Percentiles rank a stretch among this genome's conserved stretches.
These are phyloP conservation scores for Indicator maculatus DNA, from an alignment of 2,113 vertebrate genomes.

Conservation along the genomic window DNA sequence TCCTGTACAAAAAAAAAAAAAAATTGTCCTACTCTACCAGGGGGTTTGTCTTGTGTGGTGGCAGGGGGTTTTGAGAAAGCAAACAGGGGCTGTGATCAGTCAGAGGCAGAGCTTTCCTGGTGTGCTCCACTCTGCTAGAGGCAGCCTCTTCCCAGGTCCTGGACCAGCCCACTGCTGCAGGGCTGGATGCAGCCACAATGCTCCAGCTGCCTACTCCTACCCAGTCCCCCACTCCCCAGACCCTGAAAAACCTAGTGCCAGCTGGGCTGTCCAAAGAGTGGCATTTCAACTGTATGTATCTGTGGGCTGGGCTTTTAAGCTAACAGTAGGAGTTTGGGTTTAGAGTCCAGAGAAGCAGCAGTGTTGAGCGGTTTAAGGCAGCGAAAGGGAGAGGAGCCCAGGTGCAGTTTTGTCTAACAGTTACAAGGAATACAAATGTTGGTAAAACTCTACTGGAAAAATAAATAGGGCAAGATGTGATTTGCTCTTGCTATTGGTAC, in stretches of 20 bases:
- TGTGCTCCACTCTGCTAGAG: fast-evolving
- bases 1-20: neutral
- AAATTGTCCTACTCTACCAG: fast-evolving
- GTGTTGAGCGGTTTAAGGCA: neutral
- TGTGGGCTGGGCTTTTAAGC: fast-evolving
- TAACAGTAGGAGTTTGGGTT: neutral
- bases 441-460: neutral
- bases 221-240: neutral
- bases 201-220: neutral
- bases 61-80: neutral
- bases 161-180: fast-evolving
- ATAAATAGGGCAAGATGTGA: neutral
- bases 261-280: neutral
- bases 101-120: neutral
- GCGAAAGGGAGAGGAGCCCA: neutral
- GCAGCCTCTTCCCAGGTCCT: neutral
- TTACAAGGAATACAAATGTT: fast-evolving
- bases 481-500: neutral
- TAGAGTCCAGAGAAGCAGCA: neutral
- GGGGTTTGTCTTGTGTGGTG: neutral
- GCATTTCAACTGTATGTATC: neutral
- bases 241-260: neutral
- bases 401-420: neutral
- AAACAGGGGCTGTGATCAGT: fast-evolving
- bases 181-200: fast-evolving